Conservation (phyloP, 2,797 vertebrate genomes). For the Coregonus sp. region DNA sequence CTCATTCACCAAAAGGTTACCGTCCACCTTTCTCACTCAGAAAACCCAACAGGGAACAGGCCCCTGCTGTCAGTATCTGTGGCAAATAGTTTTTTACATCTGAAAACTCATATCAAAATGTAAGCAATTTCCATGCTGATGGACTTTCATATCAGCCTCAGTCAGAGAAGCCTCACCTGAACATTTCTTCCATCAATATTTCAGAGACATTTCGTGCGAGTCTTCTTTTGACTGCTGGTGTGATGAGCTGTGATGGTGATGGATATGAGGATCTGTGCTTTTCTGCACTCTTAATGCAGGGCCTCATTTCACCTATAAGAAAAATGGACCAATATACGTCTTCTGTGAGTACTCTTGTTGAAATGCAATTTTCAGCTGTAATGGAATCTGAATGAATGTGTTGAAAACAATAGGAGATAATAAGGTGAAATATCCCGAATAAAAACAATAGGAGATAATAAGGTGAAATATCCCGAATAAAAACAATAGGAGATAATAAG, state of each 20-base stretch:
- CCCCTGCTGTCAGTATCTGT: not conserved
- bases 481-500: too few relatives aligned
- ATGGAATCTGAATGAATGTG: too few relatives aligned
- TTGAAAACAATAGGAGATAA: too few relatives aligned
- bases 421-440: too few relatives aligned
- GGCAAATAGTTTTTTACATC: not conserved
- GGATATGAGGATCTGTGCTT: conserved; percentile 25
- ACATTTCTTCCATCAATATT: conserved; percentile 7
- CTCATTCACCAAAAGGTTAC: not conserved
- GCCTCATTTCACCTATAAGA: conserved; percentile 27
- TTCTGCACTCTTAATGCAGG: conserved; percentile 25
- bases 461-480: too few relatives aligned
- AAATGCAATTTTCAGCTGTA: too few relatives aligned
- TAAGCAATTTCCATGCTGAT: conserved; percentile 26
- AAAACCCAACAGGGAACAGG: too few relatives aligned
- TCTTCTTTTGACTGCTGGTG: conserved; percentile 24
- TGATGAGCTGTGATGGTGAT: conserved; percentile 52
- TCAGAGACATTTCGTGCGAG: conserved; percentile 27
- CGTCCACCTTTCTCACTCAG: not conserved
- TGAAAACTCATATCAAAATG: conserved; percentile 12
- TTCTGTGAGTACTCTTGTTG: not conserved
- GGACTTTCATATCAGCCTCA: conserved; percentile 16
- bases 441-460: too few relatives aligned
- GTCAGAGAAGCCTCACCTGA: conserved; percentile 19
- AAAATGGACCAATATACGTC: conserved; percentile 20